Evolutionary conservation across 2,113 vertebrate genomes (phyloP).

Genomic region (Okapia johnstoni): DNA sequence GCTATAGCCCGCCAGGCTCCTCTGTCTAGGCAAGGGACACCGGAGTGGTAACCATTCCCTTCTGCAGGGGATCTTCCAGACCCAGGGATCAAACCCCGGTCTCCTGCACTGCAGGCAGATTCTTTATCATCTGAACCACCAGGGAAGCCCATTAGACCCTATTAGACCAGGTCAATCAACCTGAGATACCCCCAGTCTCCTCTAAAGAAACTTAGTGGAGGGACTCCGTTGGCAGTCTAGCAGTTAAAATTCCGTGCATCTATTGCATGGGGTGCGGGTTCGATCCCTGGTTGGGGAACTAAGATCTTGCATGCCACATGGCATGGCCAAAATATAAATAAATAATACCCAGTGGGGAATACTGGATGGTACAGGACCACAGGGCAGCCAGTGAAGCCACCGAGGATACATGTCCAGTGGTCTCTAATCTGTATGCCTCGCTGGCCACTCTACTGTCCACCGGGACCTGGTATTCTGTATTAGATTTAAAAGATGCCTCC

Average conservation of each 20-base stretch:
- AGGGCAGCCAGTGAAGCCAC: neutral
- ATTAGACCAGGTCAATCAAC: neutral
- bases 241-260: neutral
- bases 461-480: neutral
- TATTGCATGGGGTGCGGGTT: neutral
- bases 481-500: neutral
- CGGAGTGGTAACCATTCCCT: neutral
- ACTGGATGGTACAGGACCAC: neutral
- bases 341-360: neutral
- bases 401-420: neutral
- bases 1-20: neutral
- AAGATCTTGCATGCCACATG: neutral
- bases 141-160: neutral
- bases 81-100: neutral
- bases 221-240: neutral
- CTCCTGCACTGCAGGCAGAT: neutral
- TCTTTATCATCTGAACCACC: neutral
- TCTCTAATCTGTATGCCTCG: neutral
- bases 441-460: neutral
- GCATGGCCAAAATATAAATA: neutral
- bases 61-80: neutral
- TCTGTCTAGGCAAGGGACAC: neutral
- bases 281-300: neutral
- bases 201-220: neutral
- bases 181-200: neutral